These are phyloP conservation scores for Spodoptera littoralis DNA, from an alignment of 2,888 invertebrate species.

Conservation along the genomic window DNA sequence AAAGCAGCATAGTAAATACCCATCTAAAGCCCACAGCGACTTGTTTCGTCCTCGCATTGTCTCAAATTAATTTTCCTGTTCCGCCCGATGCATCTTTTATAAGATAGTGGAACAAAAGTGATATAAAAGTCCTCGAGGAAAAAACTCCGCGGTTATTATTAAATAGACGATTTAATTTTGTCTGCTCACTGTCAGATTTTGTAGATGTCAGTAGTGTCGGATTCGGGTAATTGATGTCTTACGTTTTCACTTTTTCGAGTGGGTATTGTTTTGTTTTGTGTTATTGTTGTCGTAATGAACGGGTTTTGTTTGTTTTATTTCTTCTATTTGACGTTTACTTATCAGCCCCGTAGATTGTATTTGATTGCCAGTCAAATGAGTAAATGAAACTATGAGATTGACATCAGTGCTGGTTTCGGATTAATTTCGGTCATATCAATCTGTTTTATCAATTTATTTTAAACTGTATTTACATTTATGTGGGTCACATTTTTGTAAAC, in stretches of 20 bases:
- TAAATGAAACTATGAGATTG: too few species aligned
- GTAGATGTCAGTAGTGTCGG: slow-evolving; percentile 24
- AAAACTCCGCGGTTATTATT: slow-evolving; percentile 62
- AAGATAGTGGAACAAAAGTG: slow-evolving; percentile 72
- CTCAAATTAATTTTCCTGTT: slow-evolving; percentile 86
- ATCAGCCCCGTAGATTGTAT: too few species aligned
- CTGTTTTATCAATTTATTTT: too few species aligned
- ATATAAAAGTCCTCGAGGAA: slow-evolving; percentile 72
- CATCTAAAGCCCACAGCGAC: slow-evolving; percentile 57
- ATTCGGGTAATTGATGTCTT: slow-evolving; percentile 44
- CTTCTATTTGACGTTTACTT: too few species aligned
- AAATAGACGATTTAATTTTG: slow-evolving; percentile 68
- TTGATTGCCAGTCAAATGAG: too few species aligned
- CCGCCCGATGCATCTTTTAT: slow-evolving; percentile 83
- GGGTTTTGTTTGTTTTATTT: not conserved
- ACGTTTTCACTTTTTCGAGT: not conserved
- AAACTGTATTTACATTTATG: too few species aligned
- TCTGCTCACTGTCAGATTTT: slow-evolving; percentile 26
- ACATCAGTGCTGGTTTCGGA: too few species aligned
- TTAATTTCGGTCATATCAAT: too few species aligned
- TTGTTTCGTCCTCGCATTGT: slow-evolving; percentile 75
- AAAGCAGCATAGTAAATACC: slow-evolving; percentile 49
- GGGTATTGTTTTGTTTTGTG: not conserved
- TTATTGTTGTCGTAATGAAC: not conserved
- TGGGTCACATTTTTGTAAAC: too few species aligned